Base-by-base conservation (phyloP, 2,113 vertebrate species). In the rat (Rattus norvegicus) region DNA sequence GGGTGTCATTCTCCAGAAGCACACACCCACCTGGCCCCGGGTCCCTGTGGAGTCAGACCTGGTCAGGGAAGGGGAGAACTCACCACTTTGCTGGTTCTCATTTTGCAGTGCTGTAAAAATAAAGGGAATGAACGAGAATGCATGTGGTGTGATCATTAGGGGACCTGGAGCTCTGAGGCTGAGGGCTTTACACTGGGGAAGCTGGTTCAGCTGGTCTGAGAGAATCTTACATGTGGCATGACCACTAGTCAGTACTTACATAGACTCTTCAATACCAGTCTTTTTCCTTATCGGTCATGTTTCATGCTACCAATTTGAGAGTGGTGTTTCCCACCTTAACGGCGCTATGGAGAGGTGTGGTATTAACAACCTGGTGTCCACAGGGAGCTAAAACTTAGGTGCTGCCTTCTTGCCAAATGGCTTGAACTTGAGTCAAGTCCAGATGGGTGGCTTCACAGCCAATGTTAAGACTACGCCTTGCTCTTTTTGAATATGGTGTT, bases 71-170 rank as follows among this genome's bases (percentile, higher is more conserved):
- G 73, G 72, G 47, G 79, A 77, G 95, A 10, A 84, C 39, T 93
- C 79, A 61, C 96, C 93, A 77, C 97, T 81, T 80, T 85, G 19
- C 81, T 92, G 39, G 30, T 69, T 88, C 79, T 69, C 81, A 33
- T 96, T 92, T 97, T 93, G 90, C 94, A 94, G 87, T 95, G 97
- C 96, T 98, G 97, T 97, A 96, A 98, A 98, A 99, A 98, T 98
- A 99, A 98, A 98, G 77, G 97, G 0, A 0, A 95, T 52, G 69
- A 75, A 65, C 33, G 70, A 65, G 16, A 26, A 86, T 88, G 54
- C 4, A 39, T 92, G 36, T 17, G 89, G 28, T 93, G 97, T 97
- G 88, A 65, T 97, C 86, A 77, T 93, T 96, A 67, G 28, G 28
- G 61, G 76, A 24, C 39, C 8, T 24, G 26, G 33, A 11, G 4